Evolutionary conservation across 2,797 vertebrate species (phyloP), one percentile per base, ranked within the genome.

Genomic region (Cirrhinus mrigala): DNA sequence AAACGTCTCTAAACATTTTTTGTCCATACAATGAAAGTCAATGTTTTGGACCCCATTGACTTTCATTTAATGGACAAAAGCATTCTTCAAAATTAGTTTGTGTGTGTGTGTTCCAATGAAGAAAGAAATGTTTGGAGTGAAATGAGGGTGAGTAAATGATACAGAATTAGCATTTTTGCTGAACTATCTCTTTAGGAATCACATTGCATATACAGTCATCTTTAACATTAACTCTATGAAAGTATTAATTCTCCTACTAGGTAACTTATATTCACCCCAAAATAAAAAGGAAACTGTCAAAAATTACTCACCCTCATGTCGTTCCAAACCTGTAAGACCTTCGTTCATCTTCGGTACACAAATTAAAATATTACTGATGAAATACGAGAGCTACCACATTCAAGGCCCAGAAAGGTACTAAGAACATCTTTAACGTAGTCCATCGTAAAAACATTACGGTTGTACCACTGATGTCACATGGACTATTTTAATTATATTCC

Each of bases 41-140:
- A 18, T 46, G n/a, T 46, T 62, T 79, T 62, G n/a, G 56, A 79
- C 56, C 56, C n/a, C n/a, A 62, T 27, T 60, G 56, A 46, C 56
- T 79, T 62, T 46, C 3, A 27, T 62, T 46, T 3, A 27, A 78
- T 46, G n/a, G 37, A 27, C 22, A 24, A 12, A 78, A 18, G 8
- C 9, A 44, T 60, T 60, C 33, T 44, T 60, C 12, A 37, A 10
- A 56, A 58, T 20, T 9, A 22, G 22, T 62, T 58, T 77, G 15
- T 68, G 27, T 66, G 3, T 66, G 27, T 77, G 75, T 46, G 56
- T 46, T 62, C 56, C 37, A 18, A 27, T 4, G 16, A 78, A 44
- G n/a, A 62, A 44, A 62, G 37, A n/a, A n/a, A 76, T 16, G 64
- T 58, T 44, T 58, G 54, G 14, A 77, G 15, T 58, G 54, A 16